These are phyloP conservation scores for Strix uralensis DNA, from an alignment of 2,113 vertebrate species.

Conservation along the genomic window DNA sequence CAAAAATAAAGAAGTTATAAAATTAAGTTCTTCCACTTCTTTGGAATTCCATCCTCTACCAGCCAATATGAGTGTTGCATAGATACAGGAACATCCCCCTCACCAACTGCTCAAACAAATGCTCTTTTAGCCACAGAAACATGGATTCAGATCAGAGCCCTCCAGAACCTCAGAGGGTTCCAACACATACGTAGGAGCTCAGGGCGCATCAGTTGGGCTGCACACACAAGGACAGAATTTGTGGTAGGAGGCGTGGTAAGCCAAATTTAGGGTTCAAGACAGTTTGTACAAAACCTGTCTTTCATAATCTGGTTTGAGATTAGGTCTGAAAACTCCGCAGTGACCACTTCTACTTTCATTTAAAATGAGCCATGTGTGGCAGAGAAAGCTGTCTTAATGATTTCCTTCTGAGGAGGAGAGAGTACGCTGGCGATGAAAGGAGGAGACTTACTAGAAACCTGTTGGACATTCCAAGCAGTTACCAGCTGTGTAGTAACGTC, in stretches of 20 bases:
- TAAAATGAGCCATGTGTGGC: background rate
- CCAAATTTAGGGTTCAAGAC: background rate
- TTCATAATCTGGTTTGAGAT: background rate
- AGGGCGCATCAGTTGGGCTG: background rate
- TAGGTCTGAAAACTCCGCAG: background rate
- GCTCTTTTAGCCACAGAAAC: too few species aligned
- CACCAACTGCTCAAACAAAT: too few species aligned
- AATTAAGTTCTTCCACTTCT: background rate
- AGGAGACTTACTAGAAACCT: conserved; percentile 82
- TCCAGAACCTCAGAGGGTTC: background rate
- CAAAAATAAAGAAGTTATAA: background rate
- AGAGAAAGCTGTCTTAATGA: background rate
- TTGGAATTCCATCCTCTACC: background rate
- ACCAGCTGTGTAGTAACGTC: conserved; percentile 71
- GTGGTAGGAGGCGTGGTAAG: background rate
- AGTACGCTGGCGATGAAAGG: background rate
- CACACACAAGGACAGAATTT: background rate
- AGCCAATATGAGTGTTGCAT: background rate
- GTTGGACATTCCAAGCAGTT: conserved; percentile 80
- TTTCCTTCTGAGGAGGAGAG: background rate
- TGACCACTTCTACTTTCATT: background rate
- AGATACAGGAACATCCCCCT: background rate
- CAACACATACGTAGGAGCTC: background rate
- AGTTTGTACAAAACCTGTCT: background rate
- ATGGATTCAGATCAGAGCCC: background rate